A percentile compares a stretch with the other conserved stretches of the same genome.
Evolutionary conservation across 2,113 vertebrate species (phyloP).

Genomic region (Hippocampus comes): DNA sequence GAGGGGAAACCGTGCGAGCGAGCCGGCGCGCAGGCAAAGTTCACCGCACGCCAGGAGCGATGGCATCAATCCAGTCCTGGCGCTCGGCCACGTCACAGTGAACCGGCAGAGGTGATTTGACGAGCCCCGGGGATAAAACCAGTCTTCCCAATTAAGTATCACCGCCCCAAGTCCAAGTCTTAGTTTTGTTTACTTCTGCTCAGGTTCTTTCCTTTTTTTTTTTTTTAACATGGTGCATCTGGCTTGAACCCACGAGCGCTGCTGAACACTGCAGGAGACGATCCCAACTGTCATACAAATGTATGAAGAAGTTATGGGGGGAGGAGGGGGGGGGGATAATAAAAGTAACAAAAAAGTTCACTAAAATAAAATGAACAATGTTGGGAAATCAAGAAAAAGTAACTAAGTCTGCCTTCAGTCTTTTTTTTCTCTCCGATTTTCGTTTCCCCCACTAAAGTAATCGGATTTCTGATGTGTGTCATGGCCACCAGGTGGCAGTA

Average conservation of each 20-base stretch:
- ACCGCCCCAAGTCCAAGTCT: conserved; percentile 60
- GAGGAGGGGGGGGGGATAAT: not conserved
- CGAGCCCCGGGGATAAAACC: conserved; percentile 54
- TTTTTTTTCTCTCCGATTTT: not conserved
- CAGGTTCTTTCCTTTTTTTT: conserved; percentile 19
- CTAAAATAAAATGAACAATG: not conserved
- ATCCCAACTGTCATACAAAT: not conserved
- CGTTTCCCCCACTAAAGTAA: not conserved
- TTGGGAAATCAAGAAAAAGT: not conserved
- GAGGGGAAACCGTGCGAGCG: conserved; percentile 45
- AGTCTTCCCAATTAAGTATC: conserved; percentile 64
- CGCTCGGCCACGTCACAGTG: conserved; percentile 59
- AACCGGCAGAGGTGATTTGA: conserved; percentile 51
- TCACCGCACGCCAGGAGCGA: conserved; percentile 63
- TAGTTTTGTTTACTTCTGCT: conserved; percentile 29
- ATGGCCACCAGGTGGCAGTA: not conserved
- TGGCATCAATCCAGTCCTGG: conserved; percentile 65
- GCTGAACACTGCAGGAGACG: not conserved
- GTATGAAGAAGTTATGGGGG: not conserved
- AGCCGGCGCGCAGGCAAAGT: conserved; percentile 52
- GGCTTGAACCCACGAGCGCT: not conserved
- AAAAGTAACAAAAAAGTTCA: not conserved
- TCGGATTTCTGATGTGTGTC: not conserved
- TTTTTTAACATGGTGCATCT: conserved; percentile 10
- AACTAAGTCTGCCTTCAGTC: not conserved